Base-by-base conservation (phyloP, 2,113 vertebrate genomes). In the Hypocryptadius cinnamomeus region DNA sequence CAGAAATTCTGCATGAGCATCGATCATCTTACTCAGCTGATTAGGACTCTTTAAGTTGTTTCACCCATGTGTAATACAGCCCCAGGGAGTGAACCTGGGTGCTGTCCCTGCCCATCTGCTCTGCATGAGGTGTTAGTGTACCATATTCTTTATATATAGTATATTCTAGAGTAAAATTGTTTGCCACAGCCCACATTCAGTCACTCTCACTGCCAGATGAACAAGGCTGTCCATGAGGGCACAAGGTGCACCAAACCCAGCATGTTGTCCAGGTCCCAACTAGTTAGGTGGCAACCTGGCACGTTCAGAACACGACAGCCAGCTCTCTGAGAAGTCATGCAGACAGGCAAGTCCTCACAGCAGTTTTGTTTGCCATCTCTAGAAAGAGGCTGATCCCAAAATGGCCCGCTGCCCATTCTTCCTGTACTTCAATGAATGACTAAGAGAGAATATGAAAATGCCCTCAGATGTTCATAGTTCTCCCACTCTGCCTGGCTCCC, bases 251-350 rank as follows among this genome's bases (percentile, higher is more conserved):
- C 35, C 48, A 27, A 90, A 84, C 42, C 9, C 60, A 87, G 13
- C 35, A 6, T 0, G 2, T 59, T 13, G 44, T 17, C 44, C 50
- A 28, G 6, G 35, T 12, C 57, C n/a, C 42, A 39, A 3, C 14
- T 4, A n/a, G 45, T 21, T 65, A 47, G 47, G 13, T 30, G 44
- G 61, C 44, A 92, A 35, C 23, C 20, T 88, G 80, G 35, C 24
- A 16, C 60, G 79, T 88, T 66, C 31, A 61, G 24, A 51, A 50
- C 9, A 8, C 15, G 59, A 20, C 33, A 85, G 53, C 10, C 63
- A 65, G 18, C 39, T 57, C 42, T 53, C n/a, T 31, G 39, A n/a
- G 39, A 59, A 59, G 54, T 21, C 61, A 74, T 27, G 39, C 44
- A 87, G 44, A 14, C 54, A 74, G 54, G 12, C 31, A 70, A 64